A percentile compares a stretch with the other conserved stretches of the same genome.
phyloP scores from a whole-genome alignment of 2,113 vertebrate genomes.

The Bucco capensis region DNA sequence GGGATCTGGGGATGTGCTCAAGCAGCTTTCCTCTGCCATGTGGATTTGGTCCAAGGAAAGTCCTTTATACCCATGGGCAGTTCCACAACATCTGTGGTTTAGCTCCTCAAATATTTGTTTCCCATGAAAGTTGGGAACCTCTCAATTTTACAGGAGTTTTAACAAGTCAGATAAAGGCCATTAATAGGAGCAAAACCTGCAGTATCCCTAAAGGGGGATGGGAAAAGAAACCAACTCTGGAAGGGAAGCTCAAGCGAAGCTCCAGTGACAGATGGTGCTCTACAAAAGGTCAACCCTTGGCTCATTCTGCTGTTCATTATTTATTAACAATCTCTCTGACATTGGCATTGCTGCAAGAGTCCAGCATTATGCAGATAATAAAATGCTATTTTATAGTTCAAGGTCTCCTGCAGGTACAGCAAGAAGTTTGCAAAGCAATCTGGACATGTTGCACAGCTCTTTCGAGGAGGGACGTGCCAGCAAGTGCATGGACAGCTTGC shows the following conservation, averaged over 20 bases:
- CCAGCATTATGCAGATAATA: conserved; percentile 58
- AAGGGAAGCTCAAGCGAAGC: conserved; percentile 55
- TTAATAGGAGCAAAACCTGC: conserved; percentile 23
- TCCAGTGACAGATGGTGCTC: conserved; percentile 63
- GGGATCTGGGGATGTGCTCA: neutral
- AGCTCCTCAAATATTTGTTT: conserved; percentile 16
- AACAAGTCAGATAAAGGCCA: conserved; percentile 19
- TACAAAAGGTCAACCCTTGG: conserved; percentile 71
- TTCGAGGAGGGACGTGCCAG: neutral
- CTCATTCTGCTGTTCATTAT: conserved; percentile 67
- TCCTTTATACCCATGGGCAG: neutral
- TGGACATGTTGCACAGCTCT: conserved; percentile 37
- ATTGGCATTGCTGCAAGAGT: conserved; percentile 50
- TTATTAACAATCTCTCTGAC: conserved; percentile 71
- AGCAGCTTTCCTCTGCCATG: neutral
- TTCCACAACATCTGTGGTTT: neutral
- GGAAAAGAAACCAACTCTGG: neutral
- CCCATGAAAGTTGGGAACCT: neutral
- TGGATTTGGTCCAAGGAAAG: neutral
- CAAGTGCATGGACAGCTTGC: neutral
- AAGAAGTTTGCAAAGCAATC: conserved; percentile 66
- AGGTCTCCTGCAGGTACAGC: conserved; percentile 69
- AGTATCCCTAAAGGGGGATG: neutral
- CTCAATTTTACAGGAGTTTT: conserved; percentile 25
- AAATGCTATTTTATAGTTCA: conserved; percentile 62